These are phyloP conservation scores for Coregonus clupeaformis DNA, from an alignment of 2,113 vertebrate species.

Conservation along the genomic window DNA sequence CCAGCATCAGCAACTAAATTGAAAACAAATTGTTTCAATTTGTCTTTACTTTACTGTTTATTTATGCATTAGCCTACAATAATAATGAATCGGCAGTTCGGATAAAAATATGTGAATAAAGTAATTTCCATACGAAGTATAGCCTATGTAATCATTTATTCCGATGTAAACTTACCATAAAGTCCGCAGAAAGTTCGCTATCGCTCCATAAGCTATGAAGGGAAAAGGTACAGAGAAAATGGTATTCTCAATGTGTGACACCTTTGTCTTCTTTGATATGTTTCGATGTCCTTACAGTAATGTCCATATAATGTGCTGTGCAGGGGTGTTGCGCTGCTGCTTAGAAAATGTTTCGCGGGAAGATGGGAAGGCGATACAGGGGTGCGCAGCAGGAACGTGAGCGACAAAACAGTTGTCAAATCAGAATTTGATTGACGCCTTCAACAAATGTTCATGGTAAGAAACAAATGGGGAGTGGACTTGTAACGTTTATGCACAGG, in stretches of 20 bases:
- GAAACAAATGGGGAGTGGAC: neutral
- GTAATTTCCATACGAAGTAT: too few species aligned
- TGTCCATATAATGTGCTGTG: neutral
- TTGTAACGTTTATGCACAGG: neutral
- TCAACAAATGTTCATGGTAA: neutral
- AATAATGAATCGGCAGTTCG: too few species aligned
- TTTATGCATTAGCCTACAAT: too few species aligned
- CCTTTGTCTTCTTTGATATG: neutral
- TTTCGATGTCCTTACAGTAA: neutral
- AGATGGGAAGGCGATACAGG: constrained; percentile 14
- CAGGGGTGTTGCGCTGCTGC: neutral
- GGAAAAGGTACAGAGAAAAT: neutral
- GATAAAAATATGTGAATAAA: too few species aligned
- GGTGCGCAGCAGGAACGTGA: constrained; percentile 28
- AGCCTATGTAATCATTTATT: too few species aligned
- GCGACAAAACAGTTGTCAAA: constrained; percentile 13
- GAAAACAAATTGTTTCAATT: too few species aligned
- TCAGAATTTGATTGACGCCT: constrained; percentile 8
- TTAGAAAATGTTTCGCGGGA: neutral
- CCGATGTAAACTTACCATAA: too few species aligned
- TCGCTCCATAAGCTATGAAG: too few species aligned
- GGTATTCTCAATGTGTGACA: neutral
- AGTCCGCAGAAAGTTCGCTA: too few species aligned
- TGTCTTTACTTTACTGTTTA: too few species aligned
- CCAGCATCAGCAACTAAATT: too few species aligned